Percentiles rank a stretch among this genome's conserved stretches.
phyloP scores from a whole-genome alignment of 2,888 invertebrate genomes.

The Meiosimyza decipiens region DNA sequence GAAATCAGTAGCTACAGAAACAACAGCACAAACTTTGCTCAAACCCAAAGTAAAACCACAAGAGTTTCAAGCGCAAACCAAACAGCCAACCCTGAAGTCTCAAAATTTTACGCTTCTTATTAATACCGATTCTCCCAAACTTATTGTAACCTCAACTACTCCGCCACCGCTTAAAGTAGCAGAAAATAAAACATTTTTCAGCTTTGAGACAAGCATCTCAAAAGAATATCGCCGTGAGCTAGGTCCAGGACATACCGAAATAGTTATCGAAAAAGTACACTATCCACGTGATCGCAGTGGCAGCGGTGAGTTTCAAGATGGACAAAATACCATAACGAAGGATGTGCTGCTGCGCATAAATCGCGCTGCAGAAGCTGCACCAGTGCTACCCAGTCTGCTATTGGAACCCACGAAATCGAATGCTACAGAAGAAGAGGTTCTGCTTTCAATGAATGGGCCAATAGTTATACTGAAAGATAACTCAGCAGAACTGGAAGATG shows the following conservation, averaged over 20 bases:
- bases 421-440: slow-evolving; percentile 24
- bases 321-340: slow-evolving; percentile 71
- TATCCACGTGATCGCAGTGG: slow-evolving; percentile 20
- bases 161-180: background rate
- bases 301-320: slow-evolving; percentile 67
- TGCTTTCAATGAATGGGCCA: slow-evolving; percentile 55
- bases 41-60: slow-evolving; percentile 1
- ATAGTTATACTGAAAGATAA: slow-evolving; percentile 69
- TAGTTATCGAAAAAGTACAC: slow-evolving; percentile 55
- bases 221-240: slow-evolving; percentile 56
- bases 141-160: background rate
- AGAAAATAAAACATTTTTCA: slow-evolving; percentile 48
- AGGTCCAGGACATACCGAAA: slow-evolving; percentile 58
- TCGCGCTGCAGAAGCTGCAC: slow-evolving; percentile 63
- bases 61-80: background rate
- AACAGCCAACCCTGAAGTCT: background rate
- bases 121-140: background rate
- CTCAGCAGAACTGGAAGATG: slow-evolving; percentile 65
- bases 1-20: background rate
- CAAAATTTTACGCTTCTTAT: background rate
- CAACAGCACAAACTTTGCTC: background rate
- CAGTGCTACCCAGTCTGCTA: slow-evolving; percentile 56
- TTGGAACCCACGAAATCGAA: slow-evolving; percentile 45
- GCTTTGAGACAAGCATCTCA: slow-evolving; percentile 54
- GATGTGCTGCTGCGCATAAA: slow-evolving; percentile 76